These are phyloP conservation scores for Drosophila ficusphila DNA, from an alignment of 1,140 invertebrate species.

Conservation along the genomic window DNA sequence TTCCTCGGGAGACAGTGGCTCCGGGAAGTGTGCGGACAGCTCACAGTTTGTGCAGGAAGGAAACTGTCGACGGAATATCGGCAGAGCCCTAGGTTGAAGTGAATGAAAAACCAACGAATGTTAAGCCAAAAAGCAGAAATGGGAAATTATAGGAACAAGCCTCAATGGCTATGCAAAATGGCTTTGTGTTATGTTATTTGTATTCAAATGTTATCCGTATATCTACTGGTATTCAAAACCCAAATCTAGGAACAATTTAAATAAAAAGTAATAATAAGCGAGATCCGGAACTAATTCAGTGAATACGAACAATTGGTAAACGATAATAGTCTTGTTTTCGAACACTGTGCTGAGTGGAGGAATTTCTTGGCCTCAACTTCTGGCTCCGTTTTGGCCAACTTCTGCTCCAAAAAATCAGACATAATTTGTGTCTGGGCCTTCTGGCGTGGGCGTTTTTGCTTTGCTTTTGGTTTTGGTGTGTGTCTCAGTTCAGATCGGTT, in stretches of 20 bases:
- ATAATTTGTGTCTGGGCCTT: conserved; percentile 7
- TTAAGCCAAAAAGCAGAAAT: no score
- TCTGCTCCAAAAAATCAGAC: not conserved
- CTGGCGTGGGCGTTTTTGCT: conserved; percentile 27
- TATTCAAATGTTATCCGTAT: no score
- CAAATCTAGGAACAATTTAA: not conserved
- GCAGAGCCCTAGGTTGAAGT: not conserved
- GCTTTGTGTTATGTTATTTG: no score
- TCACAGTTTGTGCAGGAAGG: conserved; percentile 4
- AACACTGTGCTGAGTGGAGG: conserved; percentile 23
- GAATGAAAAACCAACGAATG: not conserved
- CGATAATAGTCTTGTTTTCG: not conserved
- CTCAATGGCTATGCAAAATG: no score
- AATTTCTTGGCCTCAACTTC: conserved; percentile 18
- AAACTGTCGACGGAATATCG: not conserved
- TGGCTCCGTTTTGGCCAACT: conserved; percentile 13
- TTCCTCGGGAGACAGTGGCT: conserved; percentile 16
- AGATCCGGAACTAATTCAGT: conserved; percentile 8
- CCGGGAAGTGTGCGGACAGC: conserved; percentile 1
- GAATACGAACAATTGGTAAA: not conserved
- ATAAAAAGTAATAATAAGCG: not conserved
- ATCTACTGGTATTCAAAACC: not conserved
- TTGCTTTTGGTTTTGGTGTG: conserved; percentile 10
- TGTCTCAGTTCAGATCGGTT: conserved; percentile 26
- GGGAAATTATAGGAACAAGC: no score